Base-by-base conservation (phyloP, 2,888 invertebrate species). In the Oligia strigilis region DNA sequence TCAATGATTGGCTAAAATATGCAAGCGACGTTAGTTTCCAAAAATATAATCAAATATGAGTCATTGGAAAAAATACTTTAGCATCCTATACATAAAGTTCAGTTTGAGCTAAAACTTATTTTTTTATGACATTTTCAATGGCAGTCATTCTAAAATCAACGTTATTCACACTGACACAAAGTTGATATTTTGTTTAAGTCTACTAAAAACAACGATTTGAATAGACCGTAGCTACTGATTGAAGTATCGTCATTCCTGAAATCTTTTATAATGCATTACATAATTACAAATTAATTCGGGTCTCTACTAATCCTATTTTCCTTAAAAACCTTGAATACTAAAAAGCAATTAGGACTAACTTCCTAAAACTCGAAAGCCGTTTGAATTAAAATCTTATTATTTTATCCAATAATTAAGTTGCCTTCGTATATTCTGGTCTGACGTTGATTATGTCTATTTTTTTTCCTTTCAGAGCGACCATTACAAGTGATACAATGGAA, bases 401-500 rank as follows among this genome's bases (percentile, higher is more conserved):
- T 86, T 85, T 83, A 88, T 90, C 85, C 82, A 84, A 88, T 89
- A 92, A 91, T 91, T 89, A 90, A 90, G 85, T 90, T 83, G 80
- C 83, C 46, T 80, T 67, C 84, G 89, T 89, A 85, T 84, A 86
- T 91, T 91, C 90, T 84, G 85, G 86, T 86, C 88, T 84, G 81
- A 88, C 84, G 84, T 86, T 91, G 93, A 92, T 93, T 93, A 93
- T 93, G 91, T 91, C 88, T 91, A 90, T 93, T 93, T 94, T 93
- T 29, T 94, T 93, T 93, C 90, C 91, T 89, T 92, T 90, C 90
- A 87, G 86, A 89, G 91, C 90, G 83, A 83, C 93, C 93, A 93
- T 94, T 95, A 93, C 93, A 86, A 86, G 89, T 92, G 93, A 94
- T 94, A 95, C 95, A 96, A 95, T 95, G 93, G 92, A 92, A 93